Evolutionary conservation across 2,797 vertebrate species (phyloP).

Genomic region (Acropternis orthonyx): DNA sequence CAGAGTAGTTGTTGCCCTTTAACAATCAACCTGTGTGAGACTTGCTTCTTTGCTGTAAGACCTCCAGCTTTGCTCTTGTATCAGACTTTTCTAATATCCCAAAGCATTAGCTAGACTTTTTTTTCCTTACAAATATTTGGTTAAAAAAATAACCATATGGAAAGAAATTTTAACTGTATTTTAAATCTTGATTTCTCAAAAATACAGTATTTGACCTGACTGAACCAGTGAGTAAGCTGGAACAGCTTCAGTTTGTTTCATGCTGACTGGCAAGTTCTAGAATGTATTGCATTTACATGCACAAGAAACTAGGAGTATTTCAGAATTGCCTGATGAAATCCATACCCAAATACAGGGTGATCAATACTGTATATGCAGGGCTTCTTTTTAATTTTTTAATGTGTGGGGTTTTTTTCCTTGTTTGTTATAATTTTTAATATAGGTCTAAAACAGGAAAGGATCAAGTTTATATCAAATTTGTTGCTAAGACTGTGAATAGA

Average conservation of each 20-base stretch:
- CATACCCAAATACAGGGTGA: background rate
- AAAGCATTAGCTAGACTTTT: background rate
- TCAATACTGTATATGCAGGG: background rate
- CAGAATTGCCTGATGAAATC: background rate
- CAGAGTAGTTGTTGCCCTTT: background rate
- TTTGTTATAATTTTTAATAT: background rate
- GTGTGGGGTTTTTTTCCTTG: rapidly evolving
- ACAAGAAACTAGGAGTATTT: background rate
- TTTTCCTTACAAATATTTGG: background rate
- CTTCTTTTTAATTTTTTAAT: background rate
- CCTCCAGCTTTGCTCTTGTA: constrained; percentile 23
- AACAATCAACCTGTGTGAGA: background rate
- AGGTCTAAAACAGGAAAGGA: background rate
- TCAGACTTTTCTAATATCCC: constrained; percentile 38
- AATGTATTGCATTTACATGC: background rate
- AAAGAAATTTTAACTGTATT: background rate
- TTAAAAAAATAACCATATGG: background rate
- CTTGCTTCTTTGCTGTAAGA: background rate
- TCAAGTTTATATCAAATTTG: background rate
- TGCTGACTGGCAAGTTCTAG: background rate
- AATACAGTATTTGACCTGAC: background rate
- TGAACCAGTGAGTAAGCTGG: background rate
- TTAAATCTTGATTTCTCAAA: background rate
- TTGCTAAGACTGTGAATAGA: background rate
- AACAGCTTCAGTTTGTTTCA: background rate